Evolutionary conservation across 2,888 invertebrate genomes (phyloP).

Genomic region (Thereva unica): DNA sequence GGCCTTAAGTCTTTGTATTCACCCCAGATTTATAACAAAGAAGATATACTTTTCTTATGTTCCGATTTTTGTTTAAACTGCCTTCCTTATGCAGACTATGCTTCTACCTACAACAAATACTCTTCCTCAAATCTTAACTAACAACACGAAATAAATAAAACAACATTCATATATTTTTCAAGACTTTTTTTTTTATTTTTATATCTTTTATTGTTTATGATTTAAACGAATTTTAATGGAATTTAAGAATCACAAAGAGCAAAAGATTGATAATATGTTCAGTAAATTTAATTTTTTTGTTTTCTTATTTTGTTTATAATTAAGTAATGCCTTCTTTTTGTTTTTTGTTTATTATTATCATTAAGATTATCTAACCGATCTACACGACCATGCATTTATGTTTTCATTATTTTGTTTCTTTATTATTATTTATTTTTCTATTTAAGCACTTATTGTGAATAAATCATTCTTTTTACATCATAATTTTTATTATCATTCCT

Average conservation of each 20-base stretch:
- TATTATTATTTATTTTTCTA: constrained; percentile 4
- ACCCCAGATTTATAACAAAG: too few relatives aligned
- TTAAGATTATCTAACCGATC: not conserved
- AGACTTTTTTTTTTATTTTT: constrained; percentile 5
- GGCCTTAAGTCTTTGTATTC: too few relatives aligned
- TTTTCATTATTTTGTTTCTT: not conserved
- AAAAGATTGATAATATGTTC: constrained; percentile 11
- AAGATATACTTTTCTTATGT: too few relatives aligned
- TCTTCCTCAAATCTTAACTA: too few relatives aligned
- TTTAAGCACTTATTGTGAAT: constrained; percentile 23
- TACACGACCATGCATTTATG: constrained; percentile 4
- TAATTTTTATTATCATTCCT: not conserved
- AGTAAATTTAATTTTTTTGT: constrained; percentile 6
- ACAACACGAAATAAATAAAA: too few relatives aligned
- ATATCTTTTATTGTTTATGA: constrained; percentile 17
- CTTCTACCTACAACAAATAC: too few relatives aligned
- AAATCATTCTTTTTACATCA: constrained; percentile 12
- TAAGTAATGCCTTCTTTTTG: not conserved
- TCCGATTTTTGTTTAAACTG: too few relatives aligned
- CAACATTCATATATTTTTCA: too few relatives aligned
- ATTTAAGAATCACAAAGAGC: constrained; percentile 23
- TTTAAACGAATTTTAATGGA: constrained; percentile 3
- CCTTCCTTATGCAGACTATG: too few relatives aligned
- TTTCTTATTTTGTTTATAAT: constrained; percentile 12
- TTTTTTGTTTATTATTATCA: not conserved